Evolutionary conservation across 2,113 vertebrate species (phyloP), one percentile per base, ranked within the genome.

Genomic region (Dasypus novemcinctus): DNA sequence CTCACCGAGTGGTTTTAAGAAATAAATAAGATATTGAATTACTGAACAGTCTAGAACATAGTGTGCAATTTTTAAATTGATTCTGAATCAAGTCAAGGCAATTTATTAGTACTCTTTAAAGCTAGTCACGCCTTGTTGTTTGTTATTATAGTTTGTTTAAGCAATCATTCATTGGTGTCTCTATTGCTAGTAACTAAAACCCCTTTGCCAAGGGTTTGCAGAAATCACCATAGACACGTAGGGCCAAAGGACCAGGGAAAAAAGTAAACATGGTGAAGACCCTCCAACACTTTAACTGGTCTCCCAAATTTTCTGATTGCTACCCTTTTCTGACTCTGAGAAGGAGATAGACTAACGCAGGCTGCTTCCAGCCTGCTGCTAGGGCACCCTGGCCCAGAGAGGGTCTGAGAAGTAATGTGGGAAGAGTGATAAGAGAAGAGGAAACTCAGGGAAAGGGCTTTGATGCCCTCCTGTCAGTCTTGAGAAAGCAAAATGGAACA

Each of bases 401-500:
- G 15, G 61, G 74, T 29, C 80, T 87, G 54, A 66, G 43, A 78
- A 91, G 89, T n/a, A 5, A 72, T 0, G 1, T 80, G 87, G 92
- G 81, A 95, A 95, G 91, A 7, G 3, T 1, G 23, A 76, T 87
- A 66, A 49, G 54, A 81, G 86, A 75, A 95, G 92, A 90, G 91
- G 94, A 95, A 96, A 94, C 3, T 0, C 89, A 66, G 94, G 90
- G 38, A 52, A 87, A 96, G 75, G 94, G 93, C 85, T 97, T 94
- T 68, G 84, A 97, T 41, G 91, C 79, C 63, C 90, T 96, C 95
- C 71, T 1, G 3, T 95, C 95, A 97, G 94, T 95, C 96, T 90
- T 97, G 93, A 97, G 97, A 98, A 98, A 98, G 96, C 91, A 49
- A 97, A 98, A 97, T 72, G 95, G 81, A 97, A 97, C 95, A 87